These are phyloP conservation scores for Desmodus rotundus DNA, from an alignment of 2,113 vertebrate species.

Conservation along the genomic window DNA sequence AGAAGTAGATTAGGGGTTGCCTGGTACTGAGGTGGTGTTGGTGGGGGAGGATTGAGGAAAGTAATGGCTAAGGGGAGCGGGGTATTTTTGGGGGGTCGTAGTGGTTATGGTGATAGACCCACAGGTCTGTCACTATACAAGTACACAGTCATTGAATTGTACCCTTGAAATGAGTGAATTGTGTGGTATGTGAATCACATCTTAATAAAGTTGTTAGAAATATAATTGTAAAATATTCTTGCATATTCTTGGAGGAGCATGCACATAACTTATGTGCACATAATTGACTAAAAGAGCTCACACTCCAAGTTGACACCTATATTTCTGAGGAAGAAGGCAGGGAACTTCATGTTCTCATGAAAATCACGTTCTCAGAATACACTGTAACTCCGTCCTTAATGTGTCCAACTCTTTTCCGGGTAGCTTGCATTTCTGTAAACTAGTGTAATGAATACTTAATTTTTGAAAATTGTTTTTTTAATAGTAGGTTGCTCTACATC, in stretches of 20 bases:
- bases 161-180: neutral
- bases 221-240: neutral
- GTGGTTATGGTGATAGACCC: neutral
- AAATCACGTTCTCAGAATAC: neutral
- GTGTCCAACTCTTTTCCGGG: neutral
- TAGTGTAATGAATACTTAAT: neutral
- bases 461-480: conserved; percentile 8
- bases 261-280: neutral
- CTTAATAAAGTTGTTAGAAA: neutral
- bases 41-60: neutral
- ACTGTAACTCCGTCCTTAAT: neutral
- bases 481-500: neutral
- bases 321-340: neutral
- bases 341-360: neutral
- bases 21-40: neutral
- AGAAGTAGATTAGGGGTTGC: neutral
- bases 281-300: neutral
- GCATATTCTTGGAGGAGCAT: neutral
- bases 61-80: neutral
- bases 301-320: neutral
- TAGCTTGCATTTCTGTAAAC: neutral
- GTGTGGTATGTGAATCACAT: neutral
- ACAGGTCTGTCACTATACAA: neutral
- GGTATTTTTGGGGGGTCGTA: neutral
- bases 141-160: neutral